Base-by-base conservation (phyloP, 2,888 invertebrate species). In the Noctua janthina region DNA sequence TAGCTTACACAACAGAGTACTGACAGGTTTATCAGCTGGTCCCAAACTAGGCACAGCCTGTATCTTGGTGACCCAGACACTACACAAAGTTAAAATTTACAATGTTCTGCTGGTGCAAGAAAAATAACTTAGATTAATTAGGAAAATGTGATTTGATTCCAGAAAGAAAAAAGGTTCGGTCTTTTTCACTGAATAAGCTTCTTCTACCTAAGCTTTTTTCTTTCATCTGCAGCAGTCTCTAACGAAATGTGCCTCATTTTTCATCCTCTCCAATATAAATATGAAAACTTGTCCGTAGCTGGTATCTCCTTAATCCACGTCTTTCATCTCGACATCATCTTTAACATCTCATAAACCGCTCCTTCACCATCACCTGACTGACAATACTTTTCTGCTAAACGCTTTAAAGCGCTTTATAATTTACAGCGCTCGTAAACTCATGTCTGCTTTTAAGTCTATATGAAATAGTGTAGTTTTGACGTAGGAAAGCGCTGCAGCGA, bases 351-450 rank as follows among this genome's bases (percentile, higher is more conserved):
- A 90, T 92, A 90, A 92, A 91, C 85, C 88, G 88, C 88, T 88
- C 86, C 86, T 87, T 86, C 83, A 84, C 81, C 90, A 92, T 93
- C 93, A 95, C 94, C 95, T 95, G 94, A 89, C 87, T 84, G 89
- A 88, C 85, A 91, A 91, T 92, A 91, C 91, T 91, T 88, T 81
- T 75, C 84, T 83, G 78, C 84, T 79, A 88, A 87, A 89, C 87
- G 87, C 91, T 90, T 90, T 90, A 88, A 90, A 90, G 87, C 89
- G 85, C 79, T 91, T 91, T 91, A 91, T 94, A 93, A 95, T 95
- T 95, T 95, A 95, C 93, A 90, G 91, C 87, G 88, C 90, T 94
- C 94, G 92, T 95, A 95, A 95, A 95, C 90, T 91, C 90, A 89
- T 92, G 93, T 93, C 92, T 92, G 93, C 94, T 95, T 95, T 94